Conservation (phyloP, 2,888 invertebrate genomes). For the Agonopterix arenella region DNA sequence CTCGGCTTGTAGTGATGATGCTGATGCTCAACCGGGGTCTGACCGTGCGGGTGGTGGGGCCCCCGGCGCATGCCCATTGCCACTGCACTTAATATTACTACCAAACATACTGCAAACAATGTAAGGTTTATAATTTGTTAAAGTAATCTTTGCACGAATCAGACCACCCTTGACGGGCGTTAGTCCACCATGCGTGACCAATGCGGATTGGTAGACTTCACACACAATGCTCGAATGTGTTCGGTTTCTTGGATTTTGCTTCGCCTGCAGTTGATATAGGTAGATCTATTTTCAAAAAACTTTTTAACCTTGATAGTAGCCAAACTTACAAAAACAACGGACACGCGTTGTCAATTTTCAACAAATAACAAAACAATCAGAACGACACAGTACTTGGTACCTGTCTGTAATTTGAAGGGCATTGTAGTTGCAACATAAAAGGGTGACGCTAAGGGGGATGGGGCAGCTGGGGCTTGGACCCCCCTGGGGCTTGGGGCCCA, state of each 20-base stretch:
- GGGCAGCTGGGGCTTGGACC: slow-evolving; percentile 50
- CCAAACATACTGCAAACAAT: slow-evolving; percentile 35
- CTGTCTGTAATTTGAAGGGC: slow-evolving; percentile 54
- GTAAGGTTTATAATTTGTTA: too few species aligned
- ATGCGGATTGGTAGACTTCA: too few species aligned
- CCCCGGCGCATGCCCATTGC: slow-evolving; percentile 45
- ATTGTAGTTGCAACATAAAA: slow-evolving; percentile 45
- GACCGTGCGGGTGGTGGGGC: slow-evolving; percentile 62
- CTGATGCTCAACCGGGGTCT: slow-evolving; percentile 46
- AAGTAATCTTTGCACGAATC: too few species aligned
- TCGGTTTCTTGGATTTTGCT: too few species aligned
- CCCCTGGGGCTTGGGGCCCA: slow-evolving; percentile 38
- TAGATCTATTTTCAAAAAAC: too few species aligned
- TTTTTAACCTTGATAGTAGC: background rate
- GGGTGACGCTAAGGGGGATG: slow-evolving; percentile 30
- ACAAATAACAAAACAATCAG: slow-evolving; percentile 29
- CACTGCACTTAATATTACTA: slow-evolving; percentile 37
- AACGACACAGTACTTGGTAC: slow-evolving; percentile 39
- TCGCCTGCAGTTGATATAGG: too few species aligned
- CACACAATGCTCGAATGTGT: too few species aligned
- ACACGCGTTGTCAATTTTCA: slow-evolving; percentile 37
- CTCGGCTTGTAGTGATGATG: slow-evolving; percentile 79
- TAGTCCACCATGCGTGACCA: too few species aligned
- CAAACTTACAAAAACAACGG: slow-evolving; percentile 7
- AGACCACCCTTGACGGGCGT: too few species aligned